Evolutionary conservation across 2,797 vertebrate species (phyloP).

Genomic region (Muscicapa striata): DNA sequence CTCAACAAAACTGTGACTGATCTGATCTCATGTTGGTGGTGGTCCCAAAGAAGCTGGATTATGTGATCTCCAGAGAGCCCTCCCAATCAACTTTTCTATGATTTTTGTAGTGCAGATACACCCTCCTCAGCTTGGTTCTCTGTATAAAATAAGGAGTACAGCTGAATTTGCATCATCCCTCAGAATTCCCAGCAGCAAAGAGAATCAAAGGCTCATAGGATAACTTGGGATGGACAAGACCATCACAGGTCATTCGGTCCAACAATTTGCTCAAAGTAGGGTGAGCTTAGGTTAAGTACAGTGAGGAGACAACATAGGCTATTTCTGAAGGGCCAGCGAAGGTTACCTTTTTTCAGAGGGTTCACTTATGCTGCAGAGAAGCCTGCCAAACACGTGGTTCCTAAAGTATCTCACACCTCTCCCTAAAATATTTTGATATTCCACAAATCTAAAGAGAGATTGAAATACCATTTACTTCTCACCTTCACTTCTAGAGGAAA

Average conservation of each 20-base stretch:
- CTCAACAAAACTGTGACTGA: not conserved
- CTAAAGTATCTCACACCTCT: not conserved
- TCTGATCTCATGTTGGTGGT: not conserved
- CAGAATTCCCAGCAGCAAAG: not conserved
- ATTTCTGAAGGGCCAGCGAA: not conserved
- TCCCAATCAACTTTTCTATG: not conserved
- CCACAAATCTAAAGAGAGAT: not conserved
- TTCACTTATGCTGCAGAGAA: not conserved
- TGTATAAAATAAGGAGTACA: not conserved
- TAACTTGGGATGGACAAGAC: not conserved
- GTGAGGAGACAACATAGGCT: not conserved
- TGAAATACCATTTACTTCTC: not conserved
- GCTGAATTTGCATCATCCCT: not conserved
- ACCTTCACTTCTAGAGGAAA: not conserved
- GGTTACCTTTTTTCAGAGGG: not conserved
- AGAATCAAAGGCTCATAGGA: not conserved
- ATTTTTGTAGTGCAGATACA: not conserved
- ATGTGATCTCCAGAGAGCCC: not conserved
- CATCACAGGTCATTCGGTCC: not conserved
- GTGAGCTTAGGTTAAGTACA: not conserved
- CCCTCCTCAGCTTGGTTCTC: not conserved
- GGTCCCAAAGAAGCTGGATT: not conserved
- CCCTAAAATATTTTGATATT: not conserved
- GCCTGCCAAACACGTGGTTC: accelerated
- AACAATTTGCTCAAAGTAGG: not conserved